phyloP scores from a whole-genome alignment of 2,113 vertebrate genomes.

The Coptodon bakossiorum region DNA sequence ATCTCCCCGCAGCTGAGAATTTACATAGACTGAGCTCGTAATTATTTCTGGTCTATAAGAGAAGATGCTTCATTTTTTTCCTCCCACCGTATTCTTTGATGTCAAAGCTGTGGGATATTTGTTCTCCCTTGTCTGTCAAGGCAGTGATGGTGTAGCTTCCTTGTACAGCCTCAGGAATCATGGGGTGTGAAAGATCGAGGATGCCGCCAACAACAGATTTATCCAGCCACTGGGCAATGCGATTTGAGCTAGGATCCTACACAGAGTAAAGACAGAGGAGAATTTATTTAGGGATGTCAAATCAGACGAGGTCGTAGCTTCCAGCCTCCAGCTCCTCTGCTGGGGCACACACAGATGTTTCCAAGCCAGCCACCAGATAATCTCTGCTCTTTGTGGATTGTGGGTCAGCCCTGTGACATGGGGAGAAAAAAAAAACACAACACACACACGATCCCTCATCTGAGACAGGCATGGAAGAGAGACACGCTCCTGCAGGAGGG shows the following conservation, averaged over 20 bases:
- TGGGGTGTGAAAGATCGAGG: conserved; percentile 60
- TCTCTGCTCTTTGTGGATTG: not conserved
- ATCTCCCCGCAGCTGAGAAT: not conserved
- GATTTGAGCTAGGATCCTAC: conserved; percentile 66
- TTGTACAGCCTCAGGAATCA: conserved; percentile 49
- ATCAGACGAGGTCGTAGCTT: not conserved
- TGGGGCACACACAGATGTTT: not conserved
- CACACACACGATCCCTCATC: not conserved
- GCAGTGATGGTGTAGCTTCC: conserved; percentile 59
- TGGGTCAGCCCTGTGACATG: not conserved
- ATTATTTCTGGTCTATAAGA: not conserved
- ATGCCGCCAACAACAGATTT: conserved; percentile 32
- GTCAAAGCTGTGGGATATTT: conserved; percentile 43
- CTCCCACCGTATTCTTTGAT: conserved; percentile 71
- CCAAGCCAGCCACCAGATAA: not conserved
- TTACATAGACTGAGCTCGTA: not conserved
- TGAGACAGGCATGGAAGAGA: not conserved
- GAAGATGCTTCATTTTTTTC: not conserved
- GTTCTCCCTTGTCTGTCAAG: conserved; percentile 27
- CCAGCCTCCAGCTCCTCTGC: not conserved
- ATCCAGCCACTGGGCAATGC: conserved; percentile 73
- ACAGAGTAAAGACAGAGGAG: not conserved
- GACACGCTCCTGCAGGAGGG: not conserved
- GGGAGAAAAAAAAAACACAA: not conserved
- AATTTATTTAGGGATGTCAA: not conserved